Evolutionary conservation across 2,113 vertebrate genomes (phyloP).

Genomic region (Pelmatolapia mariae): DNA sequence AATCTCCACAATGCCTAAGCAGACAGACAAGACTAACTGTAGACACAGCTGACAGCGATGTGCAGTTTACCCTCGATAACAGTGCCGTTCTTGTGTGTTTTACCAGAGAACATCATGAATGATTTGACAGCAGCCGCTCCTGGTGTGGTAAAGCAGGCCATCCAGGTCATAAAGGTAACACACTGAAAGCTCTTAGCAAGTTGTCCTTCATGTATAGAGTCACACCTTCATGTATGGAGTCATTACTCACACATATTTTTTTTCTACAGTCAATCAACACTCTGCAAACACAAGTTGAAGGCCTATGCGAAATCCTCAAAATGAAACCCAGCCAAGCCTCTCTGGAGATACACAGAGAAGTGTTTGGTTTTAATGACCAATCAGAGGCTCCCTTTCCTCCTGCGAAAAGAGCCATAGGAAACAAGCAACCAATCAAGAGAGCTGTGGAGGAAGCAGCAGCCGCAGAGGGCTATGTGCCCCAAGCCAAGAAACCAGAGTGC

Average conservation of each 20-base stretch:
- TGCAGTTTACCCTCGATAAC: background rate
- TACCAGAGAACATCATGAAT: conserved; percentile 58
- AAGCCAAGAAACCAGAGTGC: background rate
- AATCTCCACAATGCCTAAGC: background rate
- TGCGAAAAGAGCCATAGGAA: rapidly evolving
- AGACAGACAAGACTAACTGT: background rate
- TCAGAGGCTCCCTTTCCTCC: background rate
- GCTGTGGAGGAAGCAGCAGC: conserved; percentile 32
- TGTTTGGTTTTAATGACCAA: conserved; percentile 24
- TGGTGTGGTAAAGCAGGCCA: conserved; percentile 66
- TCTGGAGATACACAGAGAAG: conserved; percentile 68
- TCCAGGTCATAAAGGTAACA: conserved; percentile 81
- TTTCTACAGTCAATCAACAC: conserved; percentile 72
- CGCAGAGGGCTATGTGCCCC: conserved; percentile 17
- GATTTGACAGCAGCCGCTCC: conserved; percentile 71
- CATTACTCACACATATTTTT: rapidly evolving
- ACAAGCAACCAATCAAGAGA: conserved; percentile 39
- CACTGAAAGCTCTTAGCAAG: background rate
- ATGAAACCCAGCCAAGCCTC: conserved; percentile 69
- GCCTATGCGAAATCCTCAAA: conserved; percentile 76
- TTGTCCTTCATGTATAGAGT: background rate
- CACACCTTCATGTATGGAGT: background rate
- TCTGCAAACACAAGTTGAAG: conserved; percentile 80
- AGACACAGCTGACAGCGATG: background rate
- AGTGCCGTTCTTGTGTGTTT: background rate